Base-by-base conservation (phyloP, 2,888 invertebrate species). In the Plebejus melissa region DNA sequence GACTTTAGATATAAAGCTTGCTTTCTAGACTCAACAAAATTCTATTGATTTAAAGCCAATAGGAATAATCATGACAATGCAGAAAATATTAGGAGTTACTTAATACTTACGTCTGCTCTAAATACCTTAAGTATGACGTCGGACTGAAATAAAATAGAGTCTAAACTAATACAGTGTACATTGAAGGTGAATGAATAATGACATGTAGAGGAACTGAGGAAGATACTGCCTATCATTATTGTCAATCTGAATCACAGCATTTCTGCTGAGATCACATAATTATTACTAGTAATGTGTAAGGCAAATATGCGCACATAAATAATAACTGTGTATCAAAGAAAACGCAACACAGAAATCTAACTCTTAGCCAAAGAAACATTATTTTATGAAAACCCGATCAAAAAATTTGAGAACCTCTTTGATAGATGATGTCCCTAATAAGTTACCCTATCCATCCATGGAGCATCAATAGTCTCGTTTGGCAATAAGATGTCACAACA, bases 181-280 rank as follows among this genome's bases (percentile, higher is more conserved):
- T 28, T 65, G 60, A 32, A 28, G 32, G 60, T 65, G 16, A 65
- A 65, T 65, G 9, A 9, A 7, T 57, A 57, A 57, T 22, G 58
- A 58, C 9, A 60, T 28, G 11, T 22, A 38, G 22, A 54, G 54
- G 4, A 54, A 16, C 16, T 54, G 16, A 50, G 41, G 46, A 50
- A 71, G 32, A 50, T 13, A 22, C 36, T 70, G n/a, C 41, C 41
- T 50, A 50, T 71, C 13, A 71, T 46, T 71, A 41, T 46, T 71
- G 22, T 41, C 22, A 58, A 65, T 65, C 32, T 65, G 22, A 58
- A 28, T 9, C 58, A 58, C 58, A 58, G 4, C 60, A 65, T 65
- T 65, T 65, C 60, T 65, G 60, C 13, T 28, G 60, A 60, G 60
- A 5, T 71, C 41, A 71, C 41, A 71, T 71, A n/a, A 71, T n/a